These are phyloP conservation scores for Temnothorax longispinosus DNA, from an alignment of 1,140 invertebrate genomes.

Conservation along the genomic window DNA sequence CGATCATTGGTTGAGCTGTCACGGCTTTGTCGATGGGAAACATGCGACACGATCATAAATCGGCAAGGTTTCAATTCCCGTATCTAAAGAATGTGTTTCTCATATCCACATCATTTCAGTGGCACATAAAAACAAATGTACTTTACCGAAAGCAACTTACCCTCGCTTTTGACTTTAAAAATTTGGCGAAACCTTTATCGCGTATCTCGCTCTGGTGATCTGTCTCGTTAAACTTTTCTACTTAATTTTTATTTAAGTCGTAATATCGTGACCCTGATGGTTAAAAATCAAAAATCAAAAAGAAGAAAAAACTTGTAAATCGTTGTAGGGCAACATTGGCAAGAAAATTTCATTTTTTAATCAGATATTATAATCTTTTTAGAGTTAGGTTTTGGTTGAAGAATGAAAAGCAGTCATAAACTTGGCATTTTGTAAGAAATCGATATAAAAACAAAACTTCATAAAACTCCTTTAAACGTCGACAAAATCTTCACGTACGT, in stretches of 20 bases:
- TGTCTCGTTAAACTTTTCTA: not conserved
- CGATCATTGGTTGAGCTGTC: slow-evolving; percentile 48
- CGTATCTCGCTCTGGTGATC: not conserved
- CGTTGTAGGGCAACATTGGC: not conserved
- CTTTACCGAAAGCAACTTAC: not conserved
- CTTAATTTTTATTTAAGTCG: not conserved
- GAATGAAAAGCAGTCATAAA: not conserved
- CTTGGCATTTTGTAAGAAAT: not conserved
- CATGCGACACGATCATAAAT: slow-evolving; percentile 35
- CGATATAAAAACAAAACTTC: not conserved
- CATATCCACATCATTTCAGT: not conserved
- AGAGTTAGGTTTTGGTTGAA: not conserved
- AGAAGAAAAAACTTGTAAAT: not conserved
- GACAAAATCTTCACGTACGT: not conserved
- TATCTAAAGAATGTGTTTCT: slow-evolving; percentile 38
- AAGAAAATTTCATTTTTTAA: not conserved
- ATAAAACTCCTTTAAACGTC: not conserved
- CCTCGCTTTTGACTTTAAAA: not conserved
- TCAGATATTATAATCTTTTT: not conserved
- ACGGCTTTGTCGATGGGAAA: slow-evolving; percentile 6
- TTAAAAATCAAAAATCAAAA: not conserved
- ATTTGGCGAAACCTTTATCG: not conserved
- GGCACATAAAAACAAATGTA: not conserved
- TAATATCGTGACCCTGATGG: too few species aligned
- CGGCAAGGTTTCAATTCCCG: slow-evolving; percentile 51